These are phyloP conservation scores for Xerus inauris DNA, from an alignment of 2,113 vertebrate genomes.

Conservation along the genomic window DNA sequence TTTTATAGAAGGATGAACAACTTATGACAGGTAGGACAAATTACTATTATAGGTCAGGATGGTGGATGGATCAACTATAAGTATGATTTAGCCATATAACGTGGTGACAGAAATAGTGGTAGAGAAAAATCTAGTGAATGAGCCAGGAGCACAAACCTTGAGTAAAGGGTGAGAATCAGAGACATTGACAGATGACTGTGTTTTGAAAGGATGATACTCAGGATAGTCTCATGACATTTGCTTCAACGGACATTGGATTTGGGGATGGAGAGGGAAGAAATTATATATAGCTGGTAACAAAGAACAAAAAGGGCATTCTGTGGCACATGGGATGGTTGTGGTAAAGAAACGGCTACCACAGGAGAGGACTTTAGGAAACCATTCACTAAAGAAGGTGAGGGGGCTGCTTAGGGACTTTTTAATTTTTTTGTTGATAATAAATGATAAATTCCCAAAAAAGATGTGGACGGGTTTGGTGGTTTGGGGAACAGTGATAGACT, in stretches of 20 bases:
- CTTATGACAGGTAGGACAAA: neutral
- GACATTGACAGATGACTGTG: neutral
- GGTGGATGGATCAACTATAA: neutral
- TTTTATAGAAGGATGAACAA: neutral
- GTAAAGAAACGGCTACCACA: neutral
- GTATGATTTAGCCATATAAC: neutral
- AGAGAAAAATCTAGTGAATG: neutral
- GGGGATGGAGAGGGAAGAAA: neutral
- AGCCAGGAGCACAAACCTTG: neutral
- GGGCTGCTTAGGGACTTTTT: neutral
- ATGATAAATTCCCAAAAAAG: neutral
- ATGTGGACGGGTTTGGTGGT: neutral
- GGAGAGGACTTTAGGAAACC: neutral
- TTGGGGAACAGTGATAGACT: neutral
- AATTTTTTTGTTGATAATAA: neutral
- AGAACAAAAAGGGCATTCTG: neutral
- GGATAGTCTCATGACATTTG: neutral
- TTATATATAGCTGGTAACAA: neutral
- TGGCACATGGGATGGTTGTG: neutral
- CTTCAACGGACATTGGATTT: neutral
- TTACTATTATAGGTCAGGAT: neutral
- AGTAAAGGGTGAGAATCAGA: neutral
- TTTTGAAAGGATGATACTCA: neutral
- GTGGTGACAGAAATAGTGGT: neutral
- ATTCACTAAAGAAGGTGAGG: neutral